Conservation (phyloP, 2,113 vertebrate species). For the Heterotilapia buettikoferi region DNA sequence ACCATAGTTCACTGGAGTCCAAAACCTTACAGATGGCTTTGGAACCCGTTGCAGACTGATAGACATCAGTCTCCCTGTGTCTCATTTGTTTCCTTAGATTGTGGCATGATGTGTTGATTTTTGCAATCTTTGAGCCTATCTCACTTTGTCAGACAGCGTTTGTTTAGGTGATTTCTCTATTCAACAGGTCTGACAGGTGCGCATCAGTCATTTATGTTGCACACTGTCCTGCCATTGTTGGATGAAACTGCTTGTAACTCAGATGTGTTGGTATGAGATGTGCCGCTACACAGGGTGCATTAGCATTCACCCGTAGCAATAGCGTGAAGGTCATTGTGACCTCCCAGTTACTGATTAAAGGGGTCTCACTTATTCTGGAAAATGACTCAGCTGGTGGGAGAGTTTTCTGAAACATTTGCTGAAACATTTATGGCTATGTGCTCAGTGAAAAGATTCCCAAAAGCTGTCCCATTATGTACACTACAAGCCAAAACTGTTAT, state of each 20-base stretch:
- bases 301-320: accelerated
- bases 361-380: not conserved
- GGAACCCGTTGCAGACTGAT: not conserved
- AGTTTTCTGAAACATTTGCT: not conserved
- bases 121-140: not conserved
- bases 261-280: not conserved
- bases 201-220: not conserved
- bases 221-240: not conserved
- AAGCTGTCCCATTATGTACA: not conserved
- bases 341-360: not conserved
- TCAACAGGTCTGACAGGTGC: not conserved
- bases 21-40: not conserved
- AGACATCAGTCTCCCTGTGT: accelerated
- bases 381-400: not conserved
- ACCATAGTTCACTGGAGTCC: not conserved
- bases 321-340: not conserved
- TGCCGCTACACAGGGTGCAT: too few species aligned
- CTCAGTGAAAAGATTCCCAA: not conserved
- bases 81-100: not conserved
- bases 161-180: not conserved
- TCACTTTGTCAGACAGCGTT: not conserved
- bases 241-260: not conserved
- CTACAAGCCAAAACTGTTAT: not conserved
- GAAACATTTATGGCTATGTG: not conserved
- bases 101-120: not conserved